phyloP scores from a whole-genome alignment of 2,888 invertebrate species.

The Apamea crenata region DNA sequence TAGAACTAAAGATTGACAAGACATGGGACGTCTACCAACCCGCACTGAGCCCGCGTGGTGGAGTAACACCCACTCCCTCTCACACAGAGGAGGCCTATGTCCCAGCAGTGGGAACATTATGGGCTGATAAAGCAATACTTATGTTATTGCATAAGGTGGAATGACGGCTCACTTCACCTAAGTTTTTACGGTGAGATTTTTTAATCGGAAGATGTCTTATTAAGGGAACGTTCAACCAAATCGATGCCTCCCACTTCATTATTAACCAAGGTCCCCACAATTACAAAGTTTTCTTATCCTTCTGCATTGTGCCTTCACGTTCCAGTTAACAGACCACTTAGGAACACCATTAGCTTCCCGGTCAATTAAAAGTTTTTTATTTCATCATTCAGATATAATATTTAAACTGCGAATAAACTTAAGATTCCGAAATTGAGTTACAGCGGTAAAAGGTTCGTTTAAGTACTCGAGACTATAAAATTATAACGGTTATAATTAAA shows the following conservation, averaged over 20 bases:
- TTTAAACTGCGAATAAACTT: conserved; percentile 46
- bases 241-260: background rate
- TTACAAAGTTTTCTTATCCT: conserved; percentile 1
- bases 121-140: too few relatives aligned
- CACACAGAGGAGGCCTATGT: too few relatives aligned
- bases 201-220: background rate
- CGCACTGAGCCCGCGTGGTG: too few relatives aligned
- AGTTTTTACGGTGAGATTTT: background rate
- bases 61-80: too few relatives aligned
- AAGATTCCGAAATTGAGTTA: conserved; percentile 44
- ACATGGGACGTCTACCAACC: too few relatives aligned
- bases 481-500: conserved; percentile 48
- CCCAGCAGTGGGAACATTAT: too few relatives aligned
- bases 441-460: conserved; percentile 34
- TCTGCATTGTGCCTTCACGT: background rate
- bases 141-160: too few relatives aligned
- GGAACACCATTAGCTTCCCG: conserved; percentile 22
- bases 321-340: conserved; percentile 12
- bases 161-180: background rate
- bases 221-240: background rate
- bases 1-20: too few relatives aligned
- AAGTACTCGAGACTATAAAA: conserved; percentile 48
- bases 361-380: conserved; percentile 59
- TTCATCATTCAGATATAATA: conserved; percentile 52
- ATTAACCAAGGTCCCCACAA: background rate